Conservation (phyloP, 2,113 vertebrate species). For the Numida meleagris region DNA sequence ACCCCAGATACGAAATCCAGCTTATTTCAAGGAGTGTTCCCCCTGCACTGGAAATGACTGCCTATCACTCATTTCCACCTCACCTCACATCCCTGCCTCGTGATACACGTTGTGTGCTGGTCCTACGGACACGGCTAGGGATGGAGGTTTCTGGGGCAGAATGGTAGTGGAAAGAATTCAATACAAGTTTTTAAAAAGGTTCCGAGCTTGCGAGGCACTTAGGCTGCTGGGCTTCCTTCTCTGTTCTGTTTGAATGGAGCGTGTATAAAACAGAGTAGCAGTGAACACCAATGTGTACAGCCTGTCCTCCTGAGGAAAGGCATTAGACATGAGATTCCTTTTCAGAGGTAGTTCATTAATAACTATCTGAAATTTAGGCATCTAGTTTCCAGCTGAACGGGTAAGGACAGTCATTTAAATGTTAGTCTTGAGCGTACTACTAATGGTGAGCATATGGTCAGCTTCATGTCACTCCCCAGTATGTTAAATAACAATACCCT, state of each 20-base stretch:
- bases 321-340: neutral
- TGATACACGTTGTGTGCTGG: neutral
- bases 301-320: neutral
- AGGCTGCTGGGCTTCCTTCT: neutral
- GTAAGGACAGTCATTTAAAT: neutral
- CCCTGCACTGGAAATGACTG: neutral
- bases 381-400: neutral
- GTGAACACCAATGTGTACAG: neutral
- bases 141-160: neutral
- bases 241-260: neutral
- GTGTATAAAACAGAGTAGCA: neutral
- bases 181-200: neutral
- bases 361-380: neutral
- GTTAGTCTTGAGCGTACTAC: neutral
- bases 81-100: rapidly evolving
- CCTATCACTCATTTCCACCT: neutral
- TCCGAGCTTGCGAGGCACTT: neutral
- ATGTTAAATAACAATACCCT: neutral
- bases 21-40: neutral
- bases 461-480: neutral
- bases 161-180: neutral
- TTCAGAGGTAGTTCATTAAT: neutral
- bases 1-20: neutral
- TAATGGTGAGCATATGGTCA: neutral
- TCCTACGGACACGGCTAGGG: neutral